A percentile compares a stretch with the other conserved stretches of the same genome.
Conservation (phyloP, 2,797 vertebrate species). For the Neosalanx taihuensis region DNA sequence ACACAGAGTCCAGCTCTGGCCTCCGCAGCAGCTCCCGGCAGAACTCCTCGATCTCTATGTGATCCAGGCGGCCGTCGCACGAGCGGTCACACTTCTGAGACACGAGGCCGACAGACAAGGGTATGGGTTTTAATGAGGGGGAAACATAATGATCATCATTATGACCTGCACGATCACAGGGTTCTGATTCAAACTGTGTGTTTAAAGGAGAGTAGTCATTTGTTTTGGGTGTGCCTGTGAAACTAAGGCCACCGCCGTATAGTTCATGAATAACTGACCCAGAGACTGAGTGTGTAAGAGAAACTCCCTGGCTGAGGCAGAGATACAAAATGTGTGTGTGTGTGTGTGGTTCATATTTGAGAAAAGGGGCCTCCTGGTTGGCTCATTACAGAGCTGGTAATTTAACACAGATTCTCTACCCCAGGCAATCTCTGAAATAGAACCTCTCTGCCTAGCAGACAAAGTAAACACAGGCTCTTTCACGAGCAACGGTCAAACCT, state of each 20-base stretch:
- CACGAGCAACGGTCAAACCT: neutral
- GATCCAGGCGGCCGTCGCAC: slow-evolving; percentile 81
- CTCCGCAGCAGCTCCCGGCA: slow-evolving; percentile 86
- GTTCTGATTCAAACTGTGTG: neutral
- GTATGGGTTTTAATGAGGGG: neutral
- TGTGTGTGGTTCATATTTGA: neutral
- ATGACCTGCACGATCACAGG: neutral
- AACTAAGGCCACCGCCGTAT: neutral
- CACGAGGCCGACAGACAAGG: neutral
- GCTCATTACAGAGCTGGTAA: slow-evolving; percentile 39
- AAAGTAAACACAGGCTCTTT: neutral
- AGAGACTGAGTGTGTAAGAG: neutral
- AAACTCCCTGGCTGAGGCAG: neutral
- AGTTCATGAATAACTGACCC: neutral
- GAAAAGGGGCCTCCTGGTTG: slow-evolving; percentile 13
- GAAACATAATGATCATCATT: neutral
- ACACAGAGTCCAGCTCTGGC: slow-evolving; percentile 88
- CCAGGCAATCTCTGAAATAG: slow-evolving; percentile 17
- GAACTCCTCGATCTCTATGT: slow-evolving; percentile 88
- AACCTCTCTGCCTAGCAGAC: neutral
- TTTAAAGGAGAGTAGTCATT: neutral
- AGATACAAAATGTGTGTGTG: neutral
- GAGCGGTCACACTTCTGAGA: slow-evolving; percentile 88
- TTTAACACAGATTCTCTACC: slow-evolving; percentile 48
- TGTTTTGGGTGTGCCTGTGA: neutral